Evolutionary conservation across 2,888 invertebrate species (phyloP), one percentile per base, ranked within the genome.

Genomic region (Hypolimnas misippus): DNA sequence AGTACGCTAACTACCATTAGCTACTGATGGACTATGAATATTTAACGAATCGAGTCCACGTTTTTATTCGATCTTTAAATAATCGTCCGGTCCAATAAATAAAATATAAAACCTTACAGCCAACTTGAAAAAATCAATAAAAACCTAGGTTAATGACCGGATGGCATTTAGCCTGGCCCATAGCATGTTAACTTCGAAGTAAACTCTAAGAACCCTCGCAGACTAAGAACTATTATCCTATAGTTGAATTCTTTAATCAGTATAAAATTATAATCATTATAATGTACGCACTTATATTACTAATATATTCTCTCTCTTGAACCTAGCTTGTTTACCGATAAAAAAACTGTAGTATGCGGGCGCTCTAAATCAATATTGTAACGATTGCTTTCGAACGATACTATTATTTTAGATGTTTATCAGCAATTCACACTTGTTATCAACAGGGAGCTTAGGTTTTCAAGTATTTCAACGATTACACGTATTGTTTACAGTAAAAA

Each of bases 131-230:
- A 35, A 57, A 62, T 62, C 62, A 57, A 62, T 62, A 62, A 57
- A 57, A 62, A 62, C 46, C 14, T 33, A 53, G 57, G 62, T 62
- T 29, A 57, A 57, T 31, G 62, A 46, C 57, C 62, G 25, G 17
- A 6, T 50, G n/a, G 51, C 57, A 42, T 62, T 56, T 62, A 62
- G 35, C 46, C 25, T 29, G 54, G 38, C 46, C 17, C 33, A 29
- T 49, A 49, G 58, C 33, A 44, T 44, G 42, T 16, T 33, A 19
- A 25, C 10, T 54, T 8, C 44, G 19, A 14, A 46, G 21, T 46
- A 25, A 21, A 8, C 4, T 52, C 31, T 14, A 31, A 51, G 33
- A 33, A 3, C 10, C 8, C 33, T 6, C n/a, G n/a, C 1, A 38
- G 1, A 38, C n/a, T n/a, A n/a, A n/a, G n/a, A n/a, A n/a, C n/a